Base-by-base conservation (phyloP, 2,888 invertebrate genomes). In the Cacoxenus indagator region DNA sequence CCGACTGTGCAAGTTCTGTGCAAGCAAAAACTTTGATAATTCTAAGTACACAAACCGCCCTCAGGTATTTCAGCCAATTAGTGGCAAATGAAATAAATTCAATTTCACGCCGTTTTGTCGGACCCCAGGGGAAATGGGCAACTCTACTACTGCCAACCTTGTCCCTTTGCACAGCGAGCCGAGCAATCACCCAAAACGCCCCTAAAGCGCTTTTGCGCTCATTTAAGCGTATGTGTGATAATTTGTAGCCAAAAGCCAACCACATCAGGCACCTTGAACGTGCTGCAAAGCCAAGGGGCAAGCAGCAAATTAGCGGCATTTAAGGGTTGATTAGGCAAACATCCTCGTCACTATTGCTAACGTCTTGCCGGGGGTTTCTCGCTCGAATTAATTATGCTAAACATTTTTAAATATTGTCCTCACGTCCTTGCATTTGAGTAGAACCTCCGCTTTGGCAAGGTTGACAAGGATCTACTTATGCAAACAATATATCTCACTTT, bases 401-500 rank as follows among this genome's bases (percentile, higher is more conserved):
- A 86, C 78, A 84, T 79, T 84, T 84, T 86, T 86, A 84, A 84
- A 86, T 86, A 86, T 86, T 85, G 84, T 84, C 85, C 85, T 85
- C 85, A 85, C 86, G 85, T 86, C 78, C 81, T 72, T 73, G n/a
- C n/a, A n/a, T n/a, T n/a, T n/a, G n/a, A n/a, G n/a, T n/a, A n/a
- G n/a, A n/a, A n/a, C n/a, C 22, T 37, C 19, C 51, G 51, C 37
- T 22, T 22, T 22, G 45, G n/a, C 51, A 19, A 51, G n/a, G 22
- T 55, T 27, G 70, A 55, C 51, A 67, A 64, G 73, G 46, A 77
- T 74, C 81, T 77, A 77, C 77, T 69, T 76, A 37, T 74, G 8
- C 14, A 2, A 37, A 37, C 37, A 55, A 29, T 27, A 29, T 64
- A 75, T 67, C 74, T 77, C 72, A 70, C 73, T 75, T 80, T 80